phyloP scores from a whole-genome alignment of 2,888 invertebrate species.

The Plutella xylostella region DNA sequence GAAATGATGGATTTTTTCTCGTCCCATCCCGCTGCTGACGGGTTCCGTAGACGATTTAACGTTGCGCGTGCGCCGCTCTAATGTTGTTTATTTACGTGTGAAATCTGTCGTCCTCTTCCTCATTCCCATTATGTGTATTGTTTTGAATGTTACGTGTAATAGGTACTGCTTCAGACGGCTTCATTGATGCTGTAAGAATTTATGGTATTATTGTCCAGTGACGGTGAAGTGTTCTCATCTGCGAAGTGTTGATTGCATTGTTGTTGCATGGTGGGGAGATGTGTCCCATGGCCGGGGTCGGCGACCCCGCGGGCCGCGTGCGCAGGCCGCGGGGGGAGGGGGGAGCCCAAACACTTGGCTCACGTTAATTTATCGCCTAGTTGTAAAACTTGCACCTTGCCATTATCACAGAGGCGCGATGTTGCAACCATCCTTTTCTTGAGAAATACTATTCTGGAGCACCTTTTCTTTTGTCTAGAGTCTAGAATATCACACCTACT shows the following conservation, averaged over 20 bases:
- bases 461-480: too few relatives aligned
- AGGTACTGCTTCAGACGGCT: neutral
- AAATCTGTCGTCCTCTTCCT: neutral
- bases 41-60: neutral
- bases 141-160: too few relatives aligned
- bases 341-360: conserved; percentile 2
- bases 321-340: conserved; percentile 1
- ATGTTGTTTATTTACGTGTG: neutral
- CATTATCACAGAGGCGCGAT: neutral
- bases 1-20: conserved; percentile 3
- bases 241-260: neutral
- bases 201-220: neutral
- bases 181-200: neutral
- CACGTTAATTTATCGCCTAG: conserved; percentile 5
- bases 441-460: neutral
- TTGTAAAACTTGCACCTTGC: conserved; percentile 1
- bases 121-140: neutral
- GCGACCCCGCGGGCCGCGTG: neutral
- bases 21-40: neutral
- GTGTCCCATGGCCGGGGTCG: too few relatives aligned
- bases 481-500: too few relatives aligned
- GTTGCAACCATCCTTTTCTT: neutral
- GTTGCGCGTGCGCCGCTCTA: neutral
- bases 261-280: too few relatives aligned
- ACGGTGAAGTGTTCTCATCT: neutral